Evolutionary conservation across 2,797 vertebrate species (phyloP), one percentile per base, ranked within the genome.

Genomic region (Taeniopygia guttata): DNA sequence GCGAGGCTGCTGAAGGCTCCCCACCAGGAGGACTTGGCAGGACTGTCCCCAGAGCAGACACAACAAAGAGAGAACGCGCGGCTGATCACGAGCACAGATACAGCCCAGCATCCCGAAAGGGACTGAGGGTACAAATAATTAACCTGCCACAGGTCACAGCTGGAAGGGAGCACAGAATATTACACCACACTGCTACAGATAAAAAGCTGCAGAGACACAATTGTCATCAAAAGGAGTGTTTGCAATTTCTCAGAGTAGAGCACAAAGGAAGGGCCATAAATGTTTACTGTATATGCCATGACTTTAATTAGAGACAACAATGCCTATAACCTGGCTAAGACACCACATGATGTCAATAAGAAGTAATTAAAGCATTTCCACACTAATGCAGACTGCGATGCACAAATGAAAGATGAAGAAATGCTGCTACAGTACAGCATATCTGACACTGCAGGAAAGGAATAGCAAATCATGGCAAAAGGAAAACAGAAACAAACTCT

Each of bases 41-140:
- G 48, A 73, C 48, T 38, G 34, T 82, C 29, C 70, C 81, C 81
- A 93, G 69, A 92, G 67, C 59, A 93, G 54, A 56, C 46, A 89
- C 18, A 81, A 91, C 45, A 80, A 89, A 94, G 90, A 81, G 34
- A 84, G 75, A 94, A 92, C 0, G 0, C 0, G 0, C 22, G 36
- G 43, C 42, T 84, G 77, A 66, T 75, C 80, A 62, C 2, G 7
- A 86, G 62, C 74, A 72, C 67, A 96, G 83, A 87, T 66, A 84
- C 30, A 40, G 55, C 74, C 21, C 42, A 66, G 58, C 68, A 87
- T 62, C 77, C 74, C 88, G 58, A 89, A 94, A 92, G 67, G 38
- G 51, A 73, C 27, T 68, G 26, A 60, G 59, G 66, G 46, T 81
- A 87, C 79, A 90, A 90, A 86, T 78, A 81, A 95, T 93, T 90